phyloP scores from a whole-genome alignment of 1,140 invertebrate species.

The Procambarus clarkii region DNA sequence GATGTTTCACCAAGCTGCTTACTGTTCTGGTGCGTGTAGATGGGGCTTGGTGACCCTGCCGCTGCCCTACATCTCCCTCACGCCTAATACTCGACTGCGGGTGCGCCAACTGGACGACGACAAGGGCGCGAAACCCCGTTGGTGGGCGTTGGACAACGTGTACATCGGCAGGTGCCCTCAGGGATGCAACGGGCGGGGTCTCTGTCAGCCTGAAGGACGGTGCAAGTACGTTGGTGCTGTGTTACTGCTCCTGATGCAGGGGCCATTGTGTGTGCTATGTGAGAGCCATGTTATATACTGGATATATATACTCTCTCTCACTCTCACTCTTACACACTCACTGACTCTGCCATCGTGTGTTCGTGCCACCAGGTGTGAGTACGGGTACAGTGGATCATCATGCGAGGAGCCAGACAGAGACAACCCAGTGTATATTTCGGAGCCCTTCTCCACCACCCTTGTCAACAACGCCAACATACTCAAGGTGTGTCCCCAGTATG shows the following conservation, averaged over 20 bases:
- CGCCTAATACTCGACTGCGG: slow-evolving; percentile 75
- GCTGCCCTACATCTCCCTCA: slow-evolving; percentile 75
- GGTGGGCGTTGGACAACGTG: slow-evolving; percentile 77
- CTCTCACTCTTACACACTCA: no score
- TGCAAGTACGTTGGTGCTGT: slow-evolving; percentile 74
- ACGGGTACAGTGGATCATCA: slow-evolving; percentile 75
- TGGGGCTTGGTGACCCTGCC: slow-evolving; percentile 76
- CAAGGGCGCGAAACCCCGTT: slow-evolving; percentile 56
- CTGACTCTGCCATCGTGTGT: not conserved
- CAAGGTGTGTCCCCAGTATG: slow-evolving; percentile 36
- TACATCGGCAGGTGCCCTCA: slow-evolving; percentile 75
- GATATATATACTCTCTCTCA: no score
- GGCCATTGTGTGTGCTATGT: no score
- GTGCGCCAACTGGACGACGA: slow-evolving; percentile 73
- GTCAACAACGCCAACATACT: slow-evolving; percentile 61
- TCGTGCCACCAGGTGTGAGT: slow-evolving; percentile 75
- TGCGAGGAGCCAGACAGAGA: slow-evolving; percentile 74
- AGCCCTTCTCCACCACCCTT: slow-evolving; percentile 73
- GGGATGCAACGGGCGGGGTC: slow-evolving; percentile 76
- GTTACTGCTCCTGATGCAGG: not conserved
- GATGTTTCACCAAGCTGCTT: no score
- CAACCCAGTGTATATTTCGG: slow-evolving; percentile 75
- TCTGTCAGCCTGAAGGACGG: slow-evolving; percentile 73
- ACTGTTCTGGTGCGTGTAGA: slow-evolving; percentile 57
- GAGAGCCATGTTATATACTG: no score